phyloP scores from a whole-genome alignment of 2,888 invertebrate genomes.

The Lasioglossum marginatum region DNA sequence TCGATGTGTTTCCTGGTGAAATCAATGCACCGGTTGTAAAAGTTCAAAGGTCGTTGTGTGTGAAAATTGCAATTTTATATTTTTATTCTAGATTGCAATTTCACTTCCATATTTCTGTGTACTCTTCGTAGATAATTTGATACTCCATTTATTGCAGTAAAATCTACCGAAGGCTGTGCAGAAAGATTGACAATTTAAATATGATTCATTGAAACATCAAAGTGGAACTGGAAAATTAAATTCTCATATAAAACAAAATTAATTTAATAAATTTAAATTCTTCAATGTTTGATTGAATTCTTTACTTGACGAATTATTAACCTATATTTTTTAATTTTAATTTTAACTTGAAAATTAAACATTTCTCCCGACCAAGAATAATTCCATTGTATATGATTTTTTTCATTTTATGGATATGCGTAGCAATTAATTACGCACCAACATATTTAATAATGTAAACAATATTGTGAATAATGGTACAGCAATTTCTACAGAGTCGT shows the following conservation, averaged over 20 bases:
- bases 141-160: neutral
- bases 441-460: no score
- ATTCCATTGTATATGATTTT: no score
- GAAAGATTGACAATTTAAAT: neutral
- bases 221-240: neutral
- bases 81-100: neutral
- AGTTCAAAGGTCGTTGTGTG: neutral
- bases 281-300: neutral
- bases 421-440: no score
- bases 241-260: neutral
- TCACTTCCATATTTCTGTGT: neutral
- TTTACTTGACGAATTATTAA: neutral
- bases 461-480: no score
- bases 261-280: neutral
- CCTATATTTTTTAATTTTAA: no score
- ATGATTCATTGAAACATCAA: neutral
- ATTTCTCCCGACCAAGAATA: no score
- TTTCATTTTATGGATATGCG: no score
- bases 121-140: neutral
- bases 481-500: no score
- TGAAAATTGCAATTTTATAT: neutral
- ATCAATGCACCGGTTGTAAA: neutral
- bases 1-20: neutral
- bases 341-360: no score
- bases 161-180: neutral